Base-by-base conservation (phyloP, 2,113 vertebrate genomes). In the Cyprinodon variegatus region DNA sequence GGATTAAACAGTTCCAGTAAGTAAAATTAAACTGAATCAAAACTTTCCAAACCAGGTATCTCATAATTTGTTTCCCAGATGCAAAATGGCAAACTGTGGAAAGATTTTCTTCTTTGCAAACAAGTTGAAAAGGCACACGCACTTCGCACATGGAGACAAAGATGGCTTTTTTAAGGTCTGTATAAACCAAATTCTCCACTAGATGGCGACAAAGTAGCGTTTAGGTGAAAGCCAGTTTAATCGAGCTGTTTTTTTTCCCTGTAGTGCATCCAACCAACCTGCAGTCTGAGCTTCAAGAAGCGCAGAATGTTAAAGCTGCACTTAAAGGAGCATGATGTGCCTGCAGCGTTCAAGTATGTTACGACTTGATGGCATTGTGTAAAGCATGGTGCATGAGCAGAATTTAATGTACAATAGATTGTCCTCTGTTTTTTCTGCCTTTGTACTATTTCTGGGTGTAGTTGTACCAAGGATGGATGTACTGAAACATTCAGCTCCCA, bases 381-480 rank as follows among this genome's bases (percentile, higher is more conserved):
- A 57, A 20, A n/a, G 20, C 5, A 45, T 45, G 2, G 9, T 57
- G 50, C 50, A 3, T n/a, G 15, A 0, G 17, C 20, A 57, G 4
- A 57, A 6, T n/a, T 53, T 20, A 57, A n/a, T 57, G 7, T 53
- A 17, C 1, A 17, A 6, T 7, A 57, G 10, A 2, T 45, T 45
- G 5, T 45, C 9, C 9, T 45, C 9, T 20, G 14, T 50, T 20
- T 20, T 15, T 57, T 3, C 17, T 57, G 9, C 9, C 9, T n/a
- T 53, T 53, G 17, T 57, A 17, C 50, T 17, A 9, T 63, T 39
- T 64, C 39, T 61, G 68, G 66, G 0, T 15, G 12, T 63, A 96
- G 95, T 76, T 96, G 95, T 77, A 83, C 40, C 0, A 91, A 90
- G 61, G 76, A 61, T 0, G 88, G 88, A 0, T 96, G 95, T n/a